Conservation (phyloP, 2,113 vertebrate genomes). For the Corythornis madagascariensis region DNA sequence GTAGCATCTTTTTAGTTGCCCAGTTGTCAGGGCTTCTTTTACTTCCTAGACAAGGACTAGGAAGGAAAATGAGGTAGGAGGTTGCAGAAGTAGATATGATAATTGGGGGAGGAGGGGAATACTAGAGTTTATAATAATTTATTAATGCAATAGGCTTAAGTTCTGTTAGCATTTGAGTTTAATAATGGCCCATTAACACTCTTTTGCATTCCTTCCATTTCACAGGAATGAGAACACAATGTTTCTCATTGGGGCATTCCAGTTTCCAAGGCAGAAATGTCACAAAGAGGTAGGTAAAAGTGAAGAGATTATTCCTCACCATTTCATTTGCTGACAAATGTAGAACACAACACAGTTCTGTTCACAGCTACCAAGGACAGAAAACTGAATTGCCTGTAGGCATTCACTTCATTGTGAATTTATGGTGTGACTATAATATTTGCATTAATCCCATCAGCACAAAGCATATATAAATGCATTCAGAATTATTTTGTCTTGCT, state of each 20-base stretch:
- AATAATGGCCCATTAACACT: neutral
- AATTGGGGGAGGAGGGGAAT: neutral
- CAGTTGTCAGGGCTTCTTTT: neutral
- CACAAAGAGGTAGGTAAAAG: conserved; percentile 21
- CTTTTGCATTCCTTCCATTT: neutral
- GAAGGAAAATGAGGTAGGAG: neutral
- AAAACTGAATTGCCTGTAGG: conserved; percentile 55
- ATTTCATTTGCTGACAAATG: conserved; percentile 52
- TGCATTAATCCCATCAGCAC: conserved; percentile 68
- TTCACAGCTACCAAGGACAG: conserved; percentile 48
- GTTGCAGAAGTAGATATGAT: neutral
- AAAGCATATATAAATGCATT: conserved; percentile 58
- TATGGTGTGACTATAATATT: conserved; percentile 49
- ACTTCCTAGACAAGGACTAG: neutral
- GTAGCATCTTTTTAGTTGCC: neutral
- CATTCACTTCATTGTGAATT: conserved; percentile 65
- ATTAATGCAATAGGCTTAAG: neutral
- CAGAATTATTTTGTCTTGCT: conserved; percentile 60
- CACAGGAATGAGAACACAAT: neutral
- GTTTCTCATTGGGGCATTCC: neutral
- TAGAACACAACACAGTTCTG: conserved; percentile 36
- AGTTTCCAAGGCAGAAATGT: conserved; percentile 24
- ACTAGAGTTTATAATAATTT: neutral
- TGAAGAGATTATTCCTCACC: conserved; percentile 42
- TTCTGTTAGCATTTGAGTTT: conserved; percentile 11